These are phyloP conservation scores for Stegana nigrithorax DNA, from an alignment of 2,888 invertebrate species.

Conservation along the genomic window DNA sequence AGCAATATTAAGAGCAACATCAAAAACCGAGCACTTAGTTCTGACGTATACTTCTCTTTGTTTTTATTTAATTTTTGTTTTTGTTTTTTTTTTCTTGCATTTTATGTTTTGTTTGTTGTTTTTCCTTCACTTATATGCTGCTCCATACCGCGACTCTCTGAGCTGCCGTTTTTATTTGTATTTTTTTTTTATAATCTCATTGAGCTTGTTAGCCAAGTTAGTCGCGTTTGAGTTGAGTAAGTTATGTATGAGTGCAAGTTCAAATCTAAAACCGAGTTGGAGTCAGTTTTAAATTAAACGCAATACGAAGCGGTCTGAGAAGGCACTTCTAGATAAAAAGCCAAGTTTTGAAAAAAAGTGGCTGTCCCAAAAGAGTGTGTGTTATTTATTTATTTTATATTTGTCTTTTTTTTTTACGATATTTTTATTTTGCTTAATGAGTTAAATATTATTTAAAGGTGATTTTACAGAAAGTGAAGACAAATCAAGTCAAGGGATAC, in stretches of 20 bases:
- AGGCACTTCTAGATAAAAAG: not conserved
- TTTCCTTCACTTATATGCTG: not conserved
- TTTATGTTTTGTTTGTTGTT: not conserved
- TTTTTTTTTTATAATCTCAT: conserved; percentile 34
- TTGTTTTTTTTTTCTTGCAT: not conserved
- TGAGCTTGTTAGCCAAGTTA: conserved; percentile 42
- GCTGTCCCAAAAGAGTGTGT: not conserved
- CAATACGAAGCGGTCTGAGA: conserved; percentile 39
- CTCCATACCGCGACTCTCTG: no score
- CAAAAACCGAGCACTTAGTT: no score
- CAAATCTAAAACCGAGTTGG: conserved; percentile 25
- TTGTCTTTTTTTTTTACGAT: not conserved
- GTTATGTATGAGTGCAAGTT: no score
- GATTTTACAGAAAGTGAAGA: no score
- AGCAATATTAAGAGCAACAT: no score
- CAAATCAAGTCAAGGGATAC: no score
- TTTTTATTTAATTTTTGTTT: not conserved
- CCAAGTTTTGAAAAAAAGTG: not conserved
- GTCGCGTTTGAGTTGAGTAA: not conserved
- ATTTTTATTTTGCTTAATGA: conserved; percentile 9
- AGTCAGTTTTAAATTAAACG: conserved; percentile 49
- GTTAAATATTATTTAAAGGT: no score
- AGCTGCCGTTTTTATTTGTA: no score
- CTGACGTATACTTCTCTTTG: no score
- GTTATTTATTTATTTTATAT: conserved; percentile 16